Conservation (phyloP, 2,113 vertebrate genomes). For the Uropsilus gracilis region DNA sequence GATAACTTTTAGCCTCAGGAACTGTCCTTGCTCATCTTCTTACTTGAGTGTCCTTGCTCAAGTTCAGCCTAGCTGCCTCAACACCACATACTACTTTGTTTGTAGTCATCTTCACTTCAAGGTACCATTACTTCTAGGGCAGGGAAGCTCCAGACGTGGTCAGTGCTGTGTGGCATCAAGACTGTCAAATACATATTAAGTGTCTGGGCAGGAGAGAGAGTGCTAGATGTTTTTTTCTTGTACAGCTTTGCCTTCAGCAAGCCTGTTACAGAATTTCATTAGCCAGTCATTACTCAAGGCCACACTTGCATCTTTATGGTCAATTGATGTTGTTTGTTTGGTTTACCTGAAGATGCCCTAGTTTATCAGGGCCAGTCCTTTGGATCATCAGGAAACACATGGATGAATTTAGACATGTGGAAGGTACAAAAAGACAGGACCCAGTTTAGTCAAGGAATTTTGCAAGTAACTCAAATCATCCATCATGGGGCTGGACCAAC, state of each 20-base stretch:
- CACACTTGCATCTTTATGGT: conserved; percentile 22
- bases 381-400: conserved; percentile 39
- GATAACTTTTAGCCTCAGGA: not conserved
- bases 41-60: not conserved
- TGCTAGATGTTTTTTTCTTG: not conserved
- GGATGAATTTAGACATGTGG: not conserved
- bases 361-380: not conserved
- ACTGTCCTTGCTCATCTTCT: not conserved
- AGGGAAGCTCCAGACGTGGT: not conserved
- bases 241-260: not conserved
- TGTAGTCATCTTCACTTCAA: not conserved
- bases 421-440: not conserved
- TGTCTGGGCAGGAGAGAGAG: not conserved
- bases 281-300: conserved; percentile 51
- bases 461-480: not conserved
- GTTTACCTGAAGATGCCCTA: not conserved
- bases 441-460: not conserved
- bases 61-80: not conserved
- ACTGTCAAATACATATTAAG: not conserved
- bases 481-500: accelerated
- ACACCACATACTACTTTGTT: not conserved
- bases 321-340: not conserved
- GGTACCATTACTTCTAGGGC: not conserved
- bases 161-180: not conserved
- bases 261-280: conserved; percentile 21